Evolutionary conservation across 2,797 vertebrate species (phyloP).

Genomic region (Austrolebias charrua): DNA sequence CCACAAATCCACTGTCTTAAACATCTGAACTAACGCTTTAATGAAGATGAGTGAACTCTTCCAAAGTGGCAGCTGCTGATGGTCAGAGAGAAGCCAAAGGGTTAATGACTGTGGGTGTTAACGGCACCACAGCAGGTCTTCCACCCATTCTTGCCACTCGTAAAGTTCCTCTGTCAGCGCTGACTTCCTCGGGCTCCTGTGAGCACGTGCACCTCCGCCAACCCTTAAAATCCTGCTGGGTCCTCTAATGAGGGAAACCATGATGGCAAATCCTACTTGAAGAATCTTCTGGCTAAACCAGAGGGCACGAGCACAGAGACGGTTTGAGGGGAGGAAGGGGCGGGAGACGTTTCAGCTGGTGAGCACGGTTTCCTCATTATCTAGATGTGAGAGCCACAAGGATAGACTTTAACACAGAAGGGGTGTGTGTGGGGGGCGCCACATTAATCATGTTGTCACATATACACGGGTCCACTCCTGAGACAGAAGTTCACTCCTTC

Average conservation of each 20-base stretch:
- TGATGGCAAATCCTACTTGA: slow-evolving; percentile 55
- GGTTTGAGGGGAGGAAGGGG: background rate
- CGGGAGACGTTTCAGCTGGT: slow-evolving; percentile 39
- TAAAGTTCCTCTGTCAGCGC: slow-evolving; percentile 26
- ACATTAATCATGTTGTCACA: slow-evolving; percentile 67
- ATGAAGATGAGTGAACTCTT: background rate
- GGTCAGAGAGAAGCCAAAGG: slow-evolving; percentile 41
- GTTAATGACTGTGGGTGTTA: slow-evolving; percentile 49
- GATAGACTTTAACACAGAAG: slow-evolving; percentile 36
- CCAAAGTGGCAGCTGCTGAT: slow-evolving; percentile 40
- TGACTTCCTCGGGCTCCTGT: slow-evolving; percentile 36
- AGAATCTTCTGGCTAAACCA: slow-evolving; percentile 47
- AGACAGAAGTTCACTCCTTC: slow-evolving; percentile 44
- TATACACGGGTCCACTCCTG: slow-evolving; percentile 38
- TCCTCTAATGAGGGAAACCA: slow-evolving; percentile 68
- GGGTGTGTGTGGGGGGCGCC: slow-evolving; percentile 30
- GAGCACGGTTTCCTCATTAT: slow-evolving; percentile 64
- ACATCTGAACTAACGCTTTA: background rate
- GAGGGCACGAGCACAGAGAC: slow-evolving; percentile 40
- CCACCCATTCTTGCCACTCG: slow-evolving; percentile 24
- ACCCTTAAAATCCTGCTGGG: slow-evolving; percentile 59
- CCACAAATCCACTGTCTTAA: no score
- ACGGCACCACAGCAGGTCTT: slow-evolving; percentile 44
- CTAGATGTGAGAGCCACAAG: slow-evolving; percentile 54
- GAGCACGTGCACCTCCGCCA: slow-evolving; percentile 49